Evolutionary conservation across 2,888 invertebrate species (phyloP).

Genomic region (Melanotus villosus): DNA sequence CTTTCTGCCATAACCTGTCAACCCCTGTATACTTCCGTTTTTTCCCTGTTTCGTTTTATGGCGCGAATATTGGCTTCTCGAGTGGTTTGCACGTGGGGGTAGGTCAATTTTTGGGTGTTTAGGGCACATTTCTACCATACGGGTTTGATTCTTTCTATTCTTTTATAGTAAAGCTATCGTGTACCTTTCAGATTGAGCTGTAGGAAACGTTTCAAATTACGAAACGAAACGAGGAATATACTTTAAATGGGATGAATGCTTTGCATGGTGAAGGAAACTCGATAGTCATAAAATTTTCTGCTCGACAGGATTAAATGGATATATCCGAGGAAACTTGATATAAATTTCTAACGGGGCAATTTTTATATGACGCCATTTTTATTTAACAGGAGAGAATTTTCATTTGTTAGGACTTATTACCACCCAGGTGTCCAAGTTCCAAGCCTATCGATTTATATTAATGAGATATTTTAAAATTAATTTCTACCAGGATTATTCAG

Average conservation of each 20-base stretch:
- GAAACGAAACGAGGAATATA: background rate
- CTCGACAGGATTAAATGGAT: constrained; percentile 4
- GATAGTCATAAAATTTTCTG: background rate
- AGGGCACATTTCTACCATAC: constrained; percentile 7
- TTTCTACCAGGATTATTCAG: no score
- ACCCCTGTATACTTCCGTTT: background rate
- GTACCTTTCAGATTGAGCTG: constrained; percentile 2
- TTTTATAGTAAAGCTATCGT: constrained; percentile 4
- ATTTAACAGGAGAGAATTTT: no score
- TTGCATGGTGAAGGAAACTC: background rate
- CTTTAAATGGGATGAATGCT: background rate
- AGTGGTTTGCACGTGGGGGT: constrained; percentile 12
- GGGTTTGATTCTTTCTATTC: background rate
- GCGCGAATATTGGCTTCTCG: constrained; percentile 20
- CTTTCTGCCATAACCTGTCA: constrained; percentile 9
- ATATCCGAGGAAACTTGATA: no score
- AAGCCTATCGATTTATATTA: no score
- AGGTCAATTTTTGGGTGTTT: constrained; percentile 14
- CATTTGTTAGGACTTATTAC: no score
- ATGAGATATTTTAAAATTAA: no score
- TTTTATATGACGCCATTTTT: no score
- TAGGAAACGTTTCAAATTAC: background rate
- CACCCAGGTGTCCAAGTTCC: no score
- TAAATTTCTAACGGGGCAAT: no score
- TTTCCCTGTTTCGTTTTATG: constrained; percentile 10